Evolutionary conservation across 2,888 invertebrate species (phyloP).

Genomic region (Apotomis betuletana): DNA sequence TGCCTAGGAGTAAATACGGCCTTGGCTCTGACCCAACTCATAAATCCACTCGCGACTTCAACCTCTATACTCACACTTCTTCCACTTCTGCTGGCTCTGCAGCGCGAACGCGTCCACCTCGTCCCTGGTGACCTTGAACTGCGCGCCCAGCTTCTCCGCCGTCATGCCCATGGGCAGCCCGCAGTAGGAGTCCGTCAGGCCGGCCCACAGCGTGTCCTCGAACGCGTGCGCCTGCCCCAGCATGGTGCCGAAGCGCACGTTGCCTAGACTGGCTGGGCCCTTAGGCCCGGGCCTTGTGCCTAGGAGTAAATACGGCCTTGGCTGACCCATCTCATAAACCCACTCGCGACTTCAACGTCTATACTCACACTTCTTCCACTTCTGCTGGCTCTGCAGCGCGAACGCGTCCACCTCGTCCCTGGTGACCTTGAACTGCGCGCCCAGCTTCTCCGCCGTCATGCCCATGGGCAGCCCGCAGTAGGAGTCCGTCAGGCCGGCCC

Average conservation of each 20-base stretch:
- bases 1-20: no score
- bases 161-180: conserved; percentile 98
- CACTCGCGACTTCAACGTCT: no score
- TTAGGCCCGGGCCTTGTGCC: no score
- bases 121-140: conserved; percentile 90
- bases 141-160: conserved; percentile 93
- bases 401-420: conserved; percentile 93
- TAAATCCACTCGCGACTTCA: conserved; percentile 82
- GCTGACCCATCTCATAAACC: no score
- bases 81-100: conserved; percentile 94
- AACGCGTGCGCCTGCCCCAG: conserved; percentile 90
- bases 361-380: conserved; percentile 94
- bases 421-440: conserved; percentile 89
- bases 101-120: conserved; percentile 94
- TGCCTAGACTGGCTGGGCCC: no score
- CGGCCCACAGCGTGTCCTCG: conserved; percentile 95
- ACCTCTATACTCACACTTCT: conserved; percentile 85
- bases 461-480: conserved; percentile 98
- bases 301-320: no score
- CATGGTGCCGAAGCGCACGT: conserved; percentile 93
- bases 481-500: conserved; percentile 92
- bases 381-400: conserved; percentile 92
- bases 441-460: conserved; percentile 96
- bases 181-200: conserved; percentile 93
- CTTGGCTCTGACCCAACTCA: no score